These are phyloP conservation scores for Neosilurus hyrtlii DNA, from an alignment of 2,797 vertebrate genomes.

Conservation along the genomic window DNA sequence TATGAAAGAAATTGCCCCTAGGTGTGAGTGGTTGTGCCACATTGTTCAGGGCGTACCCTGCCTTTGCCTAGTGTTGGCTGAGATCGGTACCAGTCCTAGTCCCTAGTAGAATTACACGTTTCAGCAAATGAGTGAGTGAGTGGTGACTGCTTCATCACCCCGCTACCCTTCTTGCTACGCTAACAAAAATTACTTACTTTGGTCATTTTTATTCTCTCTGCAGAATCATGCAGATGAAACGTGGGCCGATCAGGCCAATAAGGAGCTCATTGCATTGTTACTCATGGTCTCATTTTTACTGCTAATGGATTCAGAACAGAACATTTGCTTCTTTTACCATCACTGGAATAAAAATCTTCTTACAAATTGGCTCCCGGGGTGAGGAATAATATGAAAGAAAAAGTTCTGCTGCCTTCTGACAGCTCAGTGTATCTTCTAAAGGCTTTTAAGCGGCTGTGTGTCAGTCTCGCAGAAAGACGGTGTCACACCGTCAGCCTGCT, in stretches of 20 bases:
- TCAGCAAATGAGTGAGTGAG: too few relatives aligned
- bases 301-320: conserved; percentile 8
- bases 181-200: background rate
- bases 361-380: conserved; percentile 9
- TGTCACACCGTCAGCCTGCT: too few relatives aligned
- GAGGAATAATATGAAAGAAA: conserved; percentile 6
- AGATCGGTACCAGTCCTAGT: too few relatives aligned
- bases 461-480: background rate
- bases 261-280: background rate
- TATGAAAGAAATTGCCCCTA: too few relatives aligned
- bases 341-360: conserved; percentile 1
- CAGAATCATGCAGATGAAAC: background rate
- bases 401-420: background rate
- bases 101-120: too few relatives aligned
- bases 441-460: background rate
- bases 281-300: background rate
- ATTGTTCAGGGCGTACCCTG: too few relatives aligned
- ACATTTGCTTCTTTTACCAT: conserved; percentile 13
- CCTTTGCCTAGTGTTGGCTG: too few relatives aligned
- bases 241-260: background rate
- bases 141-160: too few relatives aligned
- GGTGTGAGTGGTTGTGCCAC: too few relatives aligned
- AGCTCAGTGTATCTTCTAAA: background rate
- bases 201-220: background rate
- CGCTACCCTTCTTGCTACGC: background rate